Evolutionary conservation across 30 jellyfish, hydroid and myxozoan genomes (phyloP).

Genomic region (Nemopilema nomurai): DNA sequence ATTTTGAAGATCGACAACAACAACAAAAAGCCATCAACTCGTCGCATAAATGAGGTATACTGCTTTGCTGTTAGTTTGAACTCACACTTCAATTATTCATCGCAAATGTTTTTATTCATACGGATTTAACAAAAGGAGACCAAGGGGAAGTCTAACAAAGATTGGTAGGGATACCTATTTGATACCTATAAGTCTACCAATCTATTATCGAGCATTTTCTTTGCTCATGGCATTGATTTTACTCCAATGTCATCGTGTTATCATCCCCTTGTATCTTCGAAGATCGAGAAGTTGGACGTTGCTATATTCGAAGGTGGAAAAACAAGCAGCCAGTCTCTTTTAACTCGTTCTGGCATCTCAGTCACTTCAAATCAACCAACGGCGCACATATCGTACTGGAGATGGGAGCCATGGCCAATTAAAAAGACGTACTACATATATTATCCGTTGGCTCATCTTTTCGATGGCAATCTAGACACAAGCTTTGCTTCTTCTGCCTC

Average conservation of each 20-base stretch:
- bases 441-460: conserved; percentile 15
- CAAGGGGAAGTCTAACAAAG: too few relatives aligned
- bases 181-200: too few relatives aligned
- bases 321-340: background rate
- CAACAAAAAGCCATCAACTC: conserved; percentile 30
- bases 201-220: too few relatives aligned
- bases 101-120: too few relatives aligned
- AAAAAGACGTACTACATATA: conserved; percentile 17
- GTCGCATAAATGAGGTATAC: conserved; percentile 35
- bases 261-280: background rate
- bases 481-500: conserved; percentile 50
- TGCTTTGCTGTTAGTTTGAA: too few relatives aligned
- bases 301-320: conserved; percentile 44
- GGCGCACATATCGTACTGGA: conserved; percentile 15
- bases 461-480: conserved; percentile 46
- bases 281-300: conserved; percentile 52
- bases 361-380: conserved; percentile 29
- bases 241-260: background rate
- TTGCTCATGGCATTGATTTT: background rate
- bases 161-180: too few relatives aligned
- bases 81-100: too few relatives aligned
- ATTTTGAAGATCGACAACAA: conserved; percentile 40
- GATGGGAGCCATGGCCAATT: background rate
- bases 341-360: conserved; percentile 51
- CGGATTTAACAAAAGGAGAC: too few relatives aligned